Evolutionary conservation across 2,797 vertebrate genomes (phyloP), one percentile per base, ranked within the genome.

Genomic region (Thunnus albacares): DNA sequence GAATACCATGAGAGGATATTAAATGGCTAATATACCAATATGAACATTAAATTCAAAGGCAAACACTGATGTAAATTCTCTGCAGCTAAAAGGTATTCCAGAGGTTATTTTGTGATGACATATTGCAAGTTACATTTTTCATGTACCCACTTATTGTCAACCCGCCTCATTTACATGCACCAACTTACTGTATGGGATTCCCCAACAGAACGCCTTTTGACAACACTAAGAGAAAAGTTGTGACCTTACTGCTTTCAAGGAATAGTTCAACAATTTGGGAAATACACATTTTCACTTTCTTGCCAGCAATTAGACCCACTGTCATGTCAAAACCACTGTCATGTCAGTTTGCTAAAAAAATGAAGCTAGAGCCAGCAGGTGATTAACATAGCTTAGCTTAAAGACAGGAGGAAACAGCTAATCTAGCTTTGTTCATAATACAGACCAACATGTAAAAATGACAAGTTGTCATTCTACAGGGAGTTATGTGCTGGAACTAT

Each of bases 1-100:
- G 56, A 81, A 81, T 2, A 61, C 26, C 81, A 56, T 1, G 6
- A 81, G 51, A 75, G 24, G 13, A 62, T 8, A 58, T 81, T 6
- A 85, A 64, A 35, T 12, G 11, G 26, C 20, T 12, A 18, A 41
- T 63, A 33, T 6, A 64, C 3, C 3, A 30, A 18, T 13, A 30
- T 30, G 17, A 2, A 41, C 9, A 49, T 68, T 15, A 28, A 33
- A 49, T 33, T 30, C 18, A 30, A 55, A 72, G 43, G 24, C 18
- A 45, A 45, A 18, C 3, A 41, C 15, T 38, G 28, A 43, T 13
- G 13, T 30, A 26, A 35, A 62, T 13, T 49, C n/a, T 49, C 20
- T 38, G 55, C 33, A n/a, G 20, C 55, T 55, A 38, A n/a, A n/a
- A n/a, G 7, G 17, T 28, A 26, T 75, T 47, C 6, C 9, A 41